Evolutionary conservation across 2,113 vertebrate species (phyloP).

Genomic region (Leptosomus discolor): DNA sequence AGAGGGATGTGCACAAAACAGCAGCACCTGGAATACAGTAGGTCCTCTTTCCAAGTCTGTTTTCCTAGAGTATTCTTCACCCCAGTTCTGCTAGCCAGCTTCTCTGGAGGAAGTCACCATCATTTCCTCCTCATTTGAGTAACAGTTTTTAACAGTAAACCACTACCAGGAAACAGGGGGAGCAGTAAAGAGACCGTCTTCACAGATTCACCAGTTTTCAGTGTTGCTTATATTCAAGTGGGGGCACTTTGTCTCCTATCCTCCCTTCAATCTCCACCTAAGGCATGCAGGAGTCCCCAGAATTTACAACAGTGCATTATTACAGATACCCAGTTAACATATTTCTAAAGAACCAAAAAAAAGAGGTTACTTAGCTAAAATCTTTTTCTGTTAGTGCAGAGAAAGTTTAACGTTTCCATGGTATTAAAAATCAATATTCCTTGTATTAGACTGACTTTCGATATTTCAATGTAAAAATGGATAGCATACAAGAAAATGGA

Average conservation of each 20-base stretch:
- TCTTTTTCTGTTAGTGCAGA: not conserved
- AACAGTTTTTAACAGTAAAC: not conserved
- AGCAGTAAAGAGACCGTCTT: not conserved
- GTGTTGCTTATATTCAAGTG: not conserved
- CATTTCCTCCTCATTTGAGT: not conserved
- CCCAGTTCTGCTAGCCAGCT: not conserved
- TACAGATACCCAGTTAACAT: not conserved
- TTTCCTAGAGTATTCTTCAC: not conserved
- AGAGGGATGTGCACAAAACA: not conserved
- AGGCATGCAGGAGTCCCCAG: not conserved
- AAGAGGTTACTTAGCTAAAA: not conserved
- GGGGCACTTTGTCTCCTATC: not conserved
- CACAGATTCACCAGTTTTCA: not conserved
- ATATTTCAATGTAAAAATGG: not conserved
- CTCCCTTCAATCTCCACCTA: not conserved
- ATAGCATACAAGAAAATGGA: not conserved
- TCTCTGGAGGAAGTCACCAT: not conserved
- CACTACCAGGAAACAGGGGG: accelerated
- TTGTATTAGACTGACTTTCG: not conserved
- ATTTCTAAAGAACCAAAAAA: accelerated
- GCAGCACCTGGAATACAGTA: not conserved
- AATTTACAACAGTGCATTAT: not conserved
- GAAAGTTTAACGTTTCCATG: not conserved
- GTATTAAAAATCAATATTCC: not conserved
- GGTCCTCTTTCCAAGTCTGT: not conserved